Evolutionary conservation across 1,140 invertebrate species (phyloP).

Genomic region (Dufourea novaeangliae): DNA sequence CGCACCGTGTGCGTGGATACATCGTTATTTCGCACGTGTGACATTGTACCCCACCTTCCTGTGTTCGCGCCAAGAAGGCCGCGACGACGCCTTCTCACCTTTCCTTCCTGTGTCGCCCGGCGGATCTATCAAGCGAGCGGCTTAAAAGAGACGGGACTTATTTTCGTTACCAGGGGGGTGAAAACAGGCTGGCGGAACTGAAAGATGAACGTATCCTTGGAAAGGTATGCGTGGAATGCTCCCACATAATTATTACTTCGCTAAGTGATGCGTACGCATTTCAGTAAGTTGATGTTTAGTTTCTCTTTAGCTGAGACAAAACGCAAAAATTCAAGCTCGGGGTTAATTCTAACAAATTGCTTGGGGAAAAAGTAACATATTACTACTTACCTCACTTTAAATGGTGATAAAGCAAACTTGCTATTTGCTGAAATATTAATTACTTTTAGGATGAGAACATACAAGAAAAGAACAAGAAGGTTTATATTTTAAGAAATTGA

Average conservation of each 20-base stretch:
- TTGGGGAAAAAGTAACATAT: no score
- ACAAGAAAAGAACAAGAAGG: no score
- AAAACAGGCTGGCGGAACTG: background rate
- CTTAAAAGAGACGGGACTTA: background rate
- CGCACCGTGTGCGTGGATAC: background rate
- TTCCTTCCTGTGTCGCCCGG: background rate
- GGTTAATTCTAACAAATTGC: no score
- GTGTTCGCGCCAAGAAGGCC: background rate
- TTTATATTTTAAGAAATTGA: no score
- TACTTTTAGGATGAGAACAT: no score
- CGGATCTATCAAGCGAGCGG: background rate
- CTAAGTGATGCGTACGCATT: background rate
- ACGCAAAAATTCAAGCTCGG: no score
- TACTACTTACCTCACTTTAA: no score
- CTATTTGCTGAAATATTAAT: no score
- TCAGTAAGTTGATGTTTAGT: no score
- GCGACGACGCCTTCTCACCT: background rate
- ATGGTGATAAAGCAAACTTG: no score
- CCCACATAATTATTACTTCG: background rate
- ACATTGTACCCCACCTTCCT: conserved; percentile 22
- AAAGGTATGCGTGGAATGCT: background rate
- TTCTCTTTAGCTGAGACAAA: no score
- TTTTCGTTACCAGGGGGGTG: background rate
- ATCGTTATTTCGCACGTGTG: conserved; percentile 26
- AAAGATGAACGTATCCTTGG: background rate